Percentiles rank a stretch among this genome's conserved stretches.
phyloP scores from a whole-genome alignment of 2,113 vertebrate genomes.

The Craseonycteris thonglongyai region DNA sequence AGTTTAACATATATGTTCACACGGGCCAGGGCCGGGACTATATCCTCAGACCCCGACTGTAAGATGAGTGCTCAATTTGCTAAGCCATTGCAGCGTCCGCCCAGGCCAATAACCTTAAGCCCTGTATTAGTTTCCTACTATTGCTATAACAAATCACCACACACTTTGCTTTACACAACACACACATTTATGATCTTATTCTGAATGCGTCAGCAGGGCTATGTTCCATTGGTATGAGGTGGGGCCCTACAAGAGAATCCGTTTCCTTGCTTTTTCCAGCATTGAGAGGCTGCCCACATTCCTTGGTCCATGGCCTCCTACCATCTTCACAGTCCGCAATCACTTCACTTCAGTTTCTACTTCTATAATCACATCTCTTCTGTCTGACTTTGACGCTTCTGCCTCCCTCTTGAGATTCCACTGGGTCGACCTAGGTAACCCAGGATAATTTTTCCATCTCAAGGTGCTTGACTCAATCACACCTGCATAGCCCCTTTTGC shows the following conservation, averaged over 20 bases:
- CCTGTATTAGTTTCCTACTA: neutral
- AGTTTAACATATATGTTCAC: too few relatives aligned
- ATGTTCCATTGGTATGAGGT: accelerated
- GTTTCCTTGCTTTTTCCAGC: neutral
- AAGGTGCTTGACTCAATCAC: neutral
- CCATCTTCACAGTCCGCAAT: neutral
- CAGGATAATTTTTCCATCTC: neutral
- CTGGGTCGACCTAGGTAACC: neutral
- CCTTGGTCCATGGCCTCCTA: too few relatives aligned
- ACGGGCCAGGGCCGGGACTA: too few relatives aligned
- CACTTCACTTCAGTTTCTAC: neutral
- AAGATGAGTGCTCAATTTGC: too few relatives aligned
- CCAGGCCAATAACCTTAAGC: neutral
- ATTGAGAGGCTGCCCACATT: neutral
- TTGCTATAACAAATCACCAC: neutral
- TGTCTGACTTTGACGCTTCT: neutral
- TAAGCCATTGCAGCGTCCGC: too few relatives aligned
- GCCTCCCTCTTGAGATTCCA: neutral
- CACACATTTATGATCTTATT: neutral
- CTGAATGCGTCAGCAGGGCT: too few relatives aligned
- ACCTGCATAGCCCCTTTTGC: neutral
- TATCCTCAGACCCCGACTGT: too few relatives aligned
- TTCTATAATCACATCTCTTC: neutral
- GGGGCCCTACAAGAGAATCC: neutral
- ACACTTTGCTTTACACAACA: neutral